phyloP scores from a whole-genome alignment of 2,113 vertebrate species.

The Apistogramma diplotaenia region DNA sequence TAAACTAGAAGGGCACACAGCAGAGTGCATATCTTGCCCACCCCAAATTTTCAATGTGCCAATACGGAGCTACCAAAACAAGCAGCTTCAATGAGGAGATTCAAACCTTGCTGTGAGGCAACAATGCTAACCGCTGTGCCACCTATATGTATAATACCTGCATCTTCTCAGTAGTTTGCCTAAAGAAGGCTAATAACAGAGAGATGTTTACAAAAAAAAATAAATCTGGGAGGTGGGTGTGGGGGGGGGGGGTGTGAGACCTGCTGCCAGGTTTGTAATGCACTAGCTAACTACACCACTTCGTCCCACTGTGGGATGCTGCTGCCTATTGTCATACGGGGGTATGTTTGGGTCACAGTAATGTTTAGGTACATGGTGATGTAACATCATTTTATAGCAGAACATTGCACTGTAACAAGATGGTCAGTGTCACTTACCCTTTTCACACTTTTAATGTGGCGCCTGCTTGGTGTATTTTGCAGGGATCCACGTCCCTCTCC shows the following conservation, averaged over 20 bases:
- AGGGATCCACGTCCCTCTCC: neutral
- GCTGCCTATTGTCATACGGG: neutral
- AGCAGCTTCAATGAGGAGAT: too few relatives aligned
- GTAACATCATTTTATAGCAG: neutral
- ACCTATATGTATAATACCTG: accelerated
- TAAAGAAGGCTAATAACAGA: neutral
- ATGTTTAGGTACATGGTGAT: neutral
- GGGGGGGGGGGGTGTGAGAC: too few relatives aligned
- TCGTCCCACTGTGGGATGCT: neutral
- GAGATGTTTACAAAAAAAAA: neutral
- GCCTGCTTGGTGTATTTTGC: neutral
- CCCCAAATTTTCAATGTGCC: too few relatives aligned
- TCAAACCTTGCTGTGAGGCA: too few relatives aligned
- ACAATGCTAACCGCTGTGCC: too few relatives aligned
- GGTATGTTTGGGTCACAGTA: neutral
- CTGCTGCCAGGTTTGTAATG: neutral
- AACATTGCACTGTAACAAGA: neutral
- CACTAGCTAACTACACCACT: accelerated
- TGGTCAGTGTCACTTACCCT: neutral
- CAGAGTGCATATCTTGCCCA: too few relatives aligned
- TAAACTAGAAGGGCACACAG: too few relatives aligned
- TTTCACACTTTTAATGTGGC: neutral
- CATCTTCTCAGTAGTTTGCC: neutral
- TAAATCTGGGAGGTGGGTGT: neutral
- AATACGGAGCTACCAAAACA: too few relatives aligned